These are phyloP conservation scores for Meriones psammophilus DNA, from an alignment of 2,797 vertebrate genomes.

Conservation along the genomic window DNA sequence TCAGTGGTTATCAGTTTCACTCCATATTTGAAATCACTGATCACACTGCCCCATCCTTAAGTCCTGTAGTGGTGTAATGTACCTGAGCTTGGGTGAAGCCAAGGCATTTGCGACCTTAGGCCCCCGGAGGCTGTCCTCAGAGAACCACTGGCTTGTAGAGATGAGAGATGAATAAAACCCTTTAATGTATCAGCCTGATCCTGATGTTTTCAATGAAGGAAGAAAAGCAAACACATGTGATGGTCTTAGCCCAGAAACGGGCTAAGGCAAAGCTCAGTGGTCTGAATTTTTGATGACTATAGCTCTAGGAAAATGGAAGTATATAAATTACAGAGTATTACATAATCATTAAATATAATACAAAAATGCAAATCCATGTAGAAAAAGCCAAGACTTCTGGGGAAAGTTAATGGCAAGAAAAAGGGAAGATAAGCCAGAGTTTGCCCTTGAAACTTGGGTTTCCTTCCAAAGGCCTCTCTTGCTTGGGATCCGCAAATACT, in stretches of 20 bases:
- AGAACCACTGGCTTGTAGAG: not conserved
- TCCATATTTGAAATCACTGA: not conserved
- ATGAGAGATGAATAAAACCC: not conserved
- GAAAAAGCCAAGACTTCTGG: not conserved
- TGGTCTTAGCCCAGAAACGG: not conserved
- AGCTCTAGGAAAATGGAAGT: not conserved
- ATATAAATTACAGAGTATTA: not conserved
- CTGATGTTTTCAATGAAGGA: not conserved
- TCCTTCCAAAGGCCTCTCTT: not conserved
- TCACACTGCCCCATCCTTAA: not conserved
- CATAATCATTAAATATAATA: not conserved
- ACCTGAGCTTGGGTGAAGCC: not conserved
- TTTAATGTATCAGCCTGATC: not conserved
- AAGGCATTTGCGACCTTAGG: not conserved
- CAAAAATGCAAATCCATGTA: slow-evolving; percentile 24
- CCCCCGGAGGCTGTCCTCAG: not conserved
- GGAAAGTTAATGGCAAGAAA: not conserved
- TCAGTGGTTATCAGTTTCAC: not conserved
- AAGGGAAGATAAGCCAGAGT: not conserved
- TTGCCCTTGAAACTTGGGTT: not conserved
- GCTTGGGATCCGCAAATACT: not conserved
- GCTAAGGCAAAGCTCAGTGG: not conserved
- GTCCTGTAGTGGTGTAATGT: not conserved
- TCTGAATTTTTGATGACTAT: not conserved
- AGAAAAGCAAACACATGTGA: not conserved